phyloP scores from a whole-genome alignment of 2,797 vertebrate genomes.

The Tauraco hartlaubi region DNA sequence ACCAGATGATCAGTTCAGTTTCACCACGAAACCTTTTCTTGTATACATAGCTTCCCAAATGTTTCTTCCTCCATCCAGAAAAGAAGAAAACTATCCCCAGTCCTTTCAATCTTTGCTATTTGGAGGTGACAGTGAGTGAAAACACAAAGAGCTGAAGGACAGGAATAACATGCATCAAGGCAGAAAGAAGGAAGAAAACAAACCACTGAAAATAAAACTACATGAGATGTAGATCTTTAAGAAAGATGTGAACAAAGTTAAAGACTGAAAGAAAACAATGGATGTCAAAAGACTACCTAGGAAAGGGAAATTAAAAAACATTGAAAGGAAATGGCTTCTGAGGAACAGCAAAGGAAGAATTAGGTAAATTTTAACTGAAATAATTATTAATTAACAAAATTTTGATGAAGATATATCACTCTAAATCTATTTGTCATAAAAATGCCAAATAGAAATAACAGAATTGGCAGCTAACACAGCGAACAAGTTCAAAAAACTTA shows the following conservation, averaged over 20 bases:
- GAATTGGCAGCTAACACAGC: background rate
- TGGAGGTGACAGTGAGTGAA: background rate
- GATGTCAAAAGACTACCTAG: background rate
- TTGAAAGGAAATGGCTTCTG: fast-evolving
- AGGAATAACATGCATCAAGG: background rate
- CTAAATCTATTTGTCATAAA: background rate
- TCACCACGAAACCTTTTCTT: background rate
- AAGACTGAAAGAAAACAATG: background rate
- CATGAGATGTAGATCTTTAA: background rate
- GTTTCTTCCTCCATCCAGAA: fast-evolving
- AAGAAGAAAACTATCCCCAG: background rate
- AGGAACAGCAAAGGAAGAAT: background rate
- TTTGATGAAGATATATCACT: background rate
- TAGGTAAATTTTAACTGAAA: background rate
- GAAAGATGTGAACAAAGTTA: background rate
- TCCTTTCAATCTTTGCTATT: background rate
- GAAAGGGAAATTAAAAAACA: background rate
- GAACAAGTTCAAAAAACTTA: background rate
- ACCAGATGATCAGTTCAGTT: background rate
- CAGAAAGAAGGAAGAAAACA: background rate
- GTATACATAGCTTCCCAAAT: background rate
- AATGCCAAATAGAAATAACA: background rate
- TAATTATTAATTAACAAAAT: background rate
- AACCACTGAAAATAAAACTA: background rate
- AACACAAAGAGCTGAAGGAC: background rate